Conservation (phyloP, 2,888 invertebrate species). For the Orchesellides sinensis region DNA sequence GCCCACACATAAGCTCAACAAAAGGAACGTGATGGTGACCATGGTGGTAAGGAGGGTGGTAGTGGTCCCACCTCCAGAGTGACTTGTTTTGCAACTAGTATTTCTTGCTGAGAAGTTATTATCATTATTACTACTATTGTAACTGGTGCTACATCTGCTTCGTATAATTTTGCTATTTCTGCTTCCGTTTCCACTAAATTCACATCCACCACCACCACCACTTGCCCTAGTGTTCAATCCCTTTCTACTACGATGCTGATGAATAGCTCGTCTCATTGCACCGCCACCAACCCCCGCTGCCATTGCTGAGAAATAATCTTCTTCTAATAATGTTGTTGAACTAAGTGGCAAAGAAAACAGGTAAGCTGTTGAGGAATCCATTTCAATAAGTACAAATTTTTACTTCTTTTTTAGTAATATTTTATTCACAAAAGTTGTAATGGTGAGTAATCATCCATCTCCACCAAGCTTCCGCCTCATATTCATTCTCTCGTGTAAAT, state of each 20-base stretch:
- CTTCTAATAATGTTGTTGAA: not conserved
- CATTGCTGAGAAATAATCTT: no score
- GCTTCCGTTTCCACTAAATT: not conserved
- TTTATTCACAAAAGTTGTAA: not conserved
- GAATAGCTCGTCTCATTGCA: constrained; percentile 2
- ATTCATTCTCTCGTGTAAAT: not conserved
- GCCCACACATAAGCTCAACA: constrained; percentile 73
- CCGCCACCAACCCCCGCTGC: constrained; percentile 4
- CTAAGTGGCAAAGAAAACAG: not conserved
- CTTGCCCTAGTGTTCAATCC: not conserved
- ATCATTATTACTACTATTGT: no score
- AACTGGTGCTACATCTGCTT: not conserved
- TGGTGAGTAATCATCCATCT: not conserved
- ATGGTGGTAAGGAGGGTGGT: constrained; percentile 32
- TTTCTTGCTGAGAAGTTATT: no score
- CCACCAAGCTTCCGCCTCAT: not conserved
- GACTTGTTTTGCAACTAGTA: not conserved
- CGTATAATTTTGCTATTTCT: not conserved
- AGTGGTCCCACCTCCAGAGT: constrained; percentile 31
- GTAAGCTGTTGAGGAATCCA: not conserved
- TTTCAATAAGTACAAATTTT: not conserved
- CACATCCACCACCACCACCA: not conserved
- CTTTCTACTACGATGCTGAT: constrained; percentile 37
- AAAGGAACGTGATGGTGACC: constrained; percentile 67
- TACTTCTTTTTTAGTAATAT: not conserved